Conservation (phyloP, 1,140 invertebrate species). For the Musca domestica region DNA sequence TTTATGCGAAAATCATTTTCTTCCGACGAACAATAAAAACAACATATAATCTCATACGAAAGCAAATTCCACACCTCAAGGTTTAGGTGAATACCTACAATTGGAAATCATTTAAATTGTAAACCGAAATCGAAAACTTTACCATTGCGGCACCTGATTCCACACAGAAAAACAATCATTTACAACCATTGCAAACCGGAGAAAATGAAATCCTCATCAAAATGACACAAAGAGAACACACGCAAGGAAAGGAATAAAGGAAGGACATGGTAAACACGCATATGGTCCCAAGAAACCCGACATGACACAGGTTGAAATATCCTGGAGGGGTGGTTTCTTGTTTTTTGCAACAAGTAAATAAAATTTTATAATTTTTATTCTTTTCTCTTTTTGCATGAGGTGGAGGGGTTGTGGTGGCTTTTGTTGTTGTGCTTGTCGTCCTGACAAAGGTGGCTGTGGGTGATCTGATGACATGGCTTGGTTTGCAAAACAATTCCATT, state of each 20-base stretch:
- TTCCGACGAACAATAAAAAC: too few species aligned
- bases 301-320: background rate
- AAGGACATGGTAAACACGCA: background rate
- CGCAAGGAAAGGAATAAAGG: background rate
- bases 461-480: slow-evolving; percentile 3
- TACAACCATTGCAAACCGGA: background rate
- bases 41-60: too few species aligned
- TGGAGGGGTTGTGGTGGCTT: background rate
- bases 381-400: background rate
- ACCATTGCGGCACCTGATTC: slow-evolving; percentile 27
- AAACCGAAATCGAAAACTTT: slow-evolving; percentile 26
- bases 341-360: slow-evolving; percentile 14
- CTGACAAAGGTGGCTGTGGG: background rate
- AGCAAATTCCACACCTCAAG: background rate
- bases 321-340: too few species aligned
- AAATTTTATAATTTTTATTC: slow-evolving; percentile 6
- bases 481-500: slow-evolving; percentile 27
- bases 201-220: background rate
- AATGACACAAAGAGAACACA: background rate
- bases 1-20: too few species aligned
- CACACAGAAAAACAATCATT: slow-evolving; percentile 18
- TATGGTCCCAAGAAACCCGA: background rate
- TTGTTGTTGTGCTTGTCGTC: background rate
- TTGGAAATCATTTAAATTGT: slow-evolving; percentile 25
- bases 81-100: background rate